These are phyloP conservation scores for Cliona cf. orientalis DNA, from an alignment of 37 sponge, comb jelly and placozoan species.

Conservation along the genomic window DNA sequence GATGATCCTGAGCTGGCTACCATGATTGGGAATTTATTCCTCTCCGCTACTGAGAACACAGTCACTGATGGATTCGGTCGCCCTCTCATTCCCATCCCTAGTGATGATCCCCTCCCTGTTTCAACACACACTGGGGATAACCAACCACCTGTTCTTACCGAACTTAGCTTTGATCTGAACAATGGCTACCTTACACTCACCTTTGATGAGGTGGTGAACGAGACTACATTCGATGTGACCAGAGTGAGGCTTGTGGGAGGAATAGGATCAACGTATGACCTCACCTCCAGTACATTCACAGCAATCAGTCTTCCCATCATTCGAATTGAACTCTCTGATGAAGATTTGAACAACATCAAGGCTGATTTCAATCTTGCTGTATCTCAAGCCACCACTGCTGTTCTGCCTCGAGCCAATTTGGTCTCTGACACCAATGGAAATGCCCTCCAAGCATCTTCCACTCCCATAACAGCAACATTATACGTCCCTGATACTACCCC, in stretches of 20 bases:
- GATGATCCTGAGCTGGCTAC: conserved; percentile 59
- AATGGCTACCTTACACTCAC: conserved; percentile 60
- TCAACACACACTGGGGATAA: conserved; percentile 67
- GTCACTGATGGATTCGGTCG: conserved; percentile 73
- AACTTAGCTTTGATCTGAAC: conserved; percentile 81
- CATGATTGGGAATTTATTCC: conserved; percentile 54
- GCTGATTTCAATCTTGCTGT: conserved; percentile 59
- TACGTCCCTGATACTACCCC: conserved; percentile 54
- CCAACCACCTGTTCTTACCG: conserved; percentile 51
- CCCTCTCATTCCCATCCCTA: conserved; percentile 49
- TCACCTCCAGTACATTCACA: conserved; percentile 40
- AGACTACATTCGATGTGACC: conserved; percentile 66
- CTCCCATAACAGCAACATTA: conserved; percentile 29
- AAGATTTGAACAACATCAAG: conserved; percentile 77
- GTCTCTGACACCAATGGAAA: conserved; percentile 73
- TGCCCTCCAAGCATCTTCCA: conserved; percentile 33
- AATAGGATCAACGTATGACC: conserved; percentile 16
- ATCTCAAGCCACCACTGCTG: conserved; percentile 35
- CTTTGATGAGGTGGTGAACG: conserved; percentile 81
- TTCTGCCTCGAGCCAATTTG: conserved; percentile 59
- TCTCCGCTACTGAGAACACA: conserved; percentile 58
- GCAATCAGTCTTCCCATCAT: conserved; percentile 41
- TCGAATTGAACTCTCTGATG: conserved; percentile 22
- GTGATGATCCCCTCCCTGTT: conserved; percentile 30
- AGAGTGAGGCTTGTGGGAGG: conserved; percentile 59